These are phyloP conservation scores for Ctenopoma multispine DNA, from an alignment of 2,797 vertebrate species.

Conservation along the genomic window DNA sequence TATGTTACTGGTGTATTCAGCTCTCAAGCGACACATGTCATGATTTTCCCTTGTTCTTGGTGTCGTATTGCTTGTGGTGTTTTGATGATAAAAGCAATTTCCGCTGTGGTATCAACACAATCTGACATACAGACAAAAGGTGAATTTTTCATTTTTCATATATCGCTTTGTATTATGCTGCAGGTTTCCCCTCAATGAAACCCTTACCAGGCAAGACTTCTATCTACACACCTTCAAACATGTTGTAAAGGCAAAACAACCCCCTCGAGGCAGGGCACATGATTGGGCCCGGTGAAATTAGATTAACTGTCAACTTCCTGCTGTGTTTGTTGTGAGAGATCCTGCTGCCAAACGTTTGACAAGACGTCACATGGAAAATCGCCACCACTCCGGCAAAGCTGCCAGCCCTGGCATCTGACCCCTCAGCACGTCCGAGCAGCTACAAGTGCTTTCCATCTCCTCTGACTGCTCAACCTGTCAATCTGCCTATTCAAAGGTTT, in stretches of 20 bases:
- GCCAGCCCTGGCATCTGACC: constrained; percentile 72
- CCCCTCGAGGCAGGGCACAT: constrained; percentile 50
- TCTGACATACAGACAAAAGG: constrained; percentile 37
- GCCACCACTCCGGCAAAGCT: constrained; percentile 44
- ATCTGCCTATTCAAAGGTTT: constrained; percentile 81
- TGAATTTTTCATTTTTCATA: constrained; percentile 27
- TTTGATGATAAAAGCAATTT: constrained; percentile 55
- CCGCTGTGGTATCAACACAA: constrained; percentile 34
- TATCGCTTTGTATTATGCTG: constrained; percentile 19
- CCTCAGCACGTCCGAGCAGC: constrained; percentile 56
- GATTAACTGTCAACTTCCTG: constrained; percentile 69
- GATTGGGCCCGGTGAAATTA: constrained; percentile 69
- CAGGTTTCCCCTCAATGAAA: constrained; percentile 34
- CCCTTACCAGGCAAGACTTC: constrained; percentile 21
- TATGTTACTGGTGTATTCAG: constrained; percentile 26
- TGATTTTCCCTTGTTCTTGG: constrained; percentile 24
- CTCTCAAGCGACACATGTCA: constrained; percentile 45
- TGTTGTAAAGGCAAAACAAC: constrained; percentile 46
- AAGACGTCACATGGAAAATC: constrained; percentile 68
- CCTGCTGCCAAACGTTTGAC: constrained; percentile 75
- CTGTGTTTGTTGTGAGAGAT: constrained; percentile 76
- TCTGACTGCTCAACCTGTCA: constrained; percentile 80
- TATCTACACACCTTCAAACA: constrained; percentile 51
- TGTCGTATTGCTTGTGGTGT: constrained; percentile 28
- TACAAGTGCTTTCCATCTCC: constrained; percentile 81